phyloP scores from a whole-genome alignment of 2,113 vertebrate species.

The Halcyon malimbica region DNA sequence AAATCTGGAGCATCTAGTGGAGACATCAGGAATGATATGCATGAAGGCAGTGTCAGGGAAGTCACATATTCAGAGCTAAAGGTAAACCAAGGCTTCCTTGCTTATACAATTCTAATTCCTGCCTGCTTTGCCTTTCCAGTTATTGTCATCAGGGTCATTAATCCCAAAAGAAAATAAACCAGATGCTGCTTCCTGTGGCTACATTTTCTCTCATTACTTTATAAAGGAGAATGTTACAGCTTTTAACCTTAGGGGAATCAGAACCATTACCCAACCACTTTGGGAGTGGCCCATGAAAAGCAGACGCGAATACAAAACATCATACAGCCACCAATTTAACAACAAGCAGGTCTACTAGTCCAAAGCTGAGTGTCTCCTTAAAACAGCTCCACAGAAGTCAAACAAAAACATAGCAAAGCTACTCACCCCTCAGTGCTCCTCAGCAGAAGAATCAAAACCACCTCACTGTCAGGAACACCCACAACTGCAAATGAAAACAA shows the following conservation, averaged over 20 bases:
- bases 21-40: neutral
- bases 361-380: neutral
- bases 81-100: neutral
- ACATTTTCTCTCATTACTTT: neutral
- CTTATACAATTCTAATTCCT: neutral
- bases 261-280: neutral
- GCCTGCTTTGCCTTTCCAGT: neutral
- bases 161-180: neutral
- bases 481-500: neutral
- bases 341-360: neutral
- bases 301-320: neutral
- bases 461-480: no score
- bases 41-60: neutral
- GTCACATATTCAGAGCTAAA: neutral
- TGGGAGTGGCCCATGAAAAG: neutral
- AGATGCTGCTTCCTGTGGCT: neutral
- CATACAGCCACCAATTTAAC: neutral
- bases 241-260: neutral
- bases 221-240: neutral
- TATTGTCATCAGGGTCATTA: neutral
- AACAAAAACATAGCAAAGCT: neutral
- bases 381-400: neutral
- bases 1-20: neutral
- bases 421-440: neutral
- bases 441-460: accelerated